Conservation (phyloP, 2,888 invertebrate species). For the Theretra japonica region DNA sequence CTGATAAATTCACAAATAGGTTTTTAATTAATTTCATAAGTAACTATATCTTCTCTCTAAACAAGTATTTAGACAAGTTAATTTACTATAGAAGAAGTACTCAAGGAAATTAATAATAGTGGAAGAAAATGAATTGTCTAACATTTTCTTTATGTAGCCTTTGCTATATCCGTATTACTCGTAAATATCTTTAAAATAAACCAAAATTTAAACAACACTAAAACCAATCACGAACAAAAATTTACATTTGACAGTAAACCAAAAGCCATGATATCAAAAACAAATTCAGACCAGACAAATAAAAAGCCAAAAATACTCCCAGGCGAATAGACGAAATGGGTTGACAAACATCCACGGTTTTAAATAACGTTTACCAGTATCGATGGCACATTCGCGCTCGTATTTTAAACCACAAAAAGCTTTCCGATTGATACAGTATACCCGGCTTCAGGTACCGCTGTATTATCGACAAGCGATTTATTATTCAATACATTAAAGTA, state of each 20-base stretch:
- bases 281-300: neutral
- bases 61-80: too few species aligned
- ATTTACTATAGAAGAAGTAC: too few species aligned
- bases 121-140: too few species aligned
- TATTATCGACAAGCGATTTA: constrained; percentile 12
- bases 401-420: constrained; percentile 22
- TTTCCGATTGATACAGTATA: constrained; percentile 16
- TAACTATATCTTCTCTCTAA: too few species aligned
- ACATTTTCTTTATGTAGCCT: too few species aligned
- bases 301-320: neutral
- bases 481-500: constrained; percentile 4
- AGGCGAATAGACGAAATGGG: neutral
- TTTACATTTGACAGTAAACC: neutral
- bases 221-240: neutral
- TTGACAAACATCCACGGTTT: constrained; percentile 11
- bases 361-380: constrained; percentile 4
- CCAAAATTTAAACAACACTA: neutral
- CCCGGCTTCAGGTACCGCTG: neutral
- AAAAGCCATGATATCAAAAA: neutral
- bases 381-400: neutral
- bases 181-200: too few species aligned
- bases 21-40: too few species aligned
- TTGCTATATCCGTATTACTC: too few species aligned
- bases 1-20: too few species aligned
- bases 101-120: too few species aligned